phyloP scores from a whole-genome alignment of 2,113 vertebrate genomes.

The Fukomys damarensis region DNA sequence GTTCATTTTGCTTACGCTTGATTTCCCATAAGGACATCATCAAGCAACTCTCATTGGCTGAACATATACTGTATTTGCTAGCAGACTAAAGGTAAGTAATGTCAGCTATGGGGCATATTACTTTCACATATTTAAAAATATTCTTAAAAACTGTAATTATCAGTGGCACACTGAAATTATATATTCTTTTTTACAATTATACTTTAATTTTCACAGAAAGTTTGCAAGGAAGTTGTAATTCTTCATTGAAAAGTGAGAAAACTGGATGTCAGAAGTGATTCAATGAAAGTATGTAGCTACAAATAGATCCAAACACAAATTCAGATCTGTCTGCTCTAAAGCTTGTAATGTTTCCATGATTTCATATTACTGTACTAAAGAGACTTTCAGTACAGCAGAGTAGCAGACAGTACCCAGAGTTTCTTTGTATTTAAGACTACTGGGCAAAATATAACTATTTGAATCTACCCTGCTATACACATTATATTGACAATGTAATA shows the following conservation, averaged over 20 bases:
- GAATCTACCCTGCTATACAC: not conserved
- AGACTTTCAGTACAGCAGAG: not conserved
- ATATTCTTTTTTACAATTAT: not conserved
- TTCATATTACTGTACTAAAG: not conserved
- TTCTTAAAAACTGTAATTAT: not conserved
- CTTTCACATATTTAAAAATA: not conserved
- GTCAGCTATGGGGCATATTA: not conserved
- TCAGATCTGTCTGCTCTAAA: not conserved
- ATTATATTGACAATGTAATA: constrained; percentile 1
- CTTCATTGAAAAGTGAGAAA: not conserved
- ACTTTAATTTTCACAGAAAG: not conserved
- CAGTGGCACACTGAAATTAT: not conserved
- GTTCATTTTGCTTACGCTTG: not conserved
- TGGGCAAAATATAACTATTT: not conserved
- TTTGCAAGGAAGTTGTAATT: not conserved
- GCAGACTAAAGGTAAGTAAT: not conserved
- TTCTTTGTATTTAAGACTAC: not conserved
- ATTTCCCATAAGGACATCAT: not conserved
- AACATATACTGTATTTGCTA: not conserved
- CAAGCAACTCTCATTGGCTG: not conserved
- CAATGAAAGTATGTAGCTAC: not conserved
- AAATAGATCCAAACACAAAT: not conserved
- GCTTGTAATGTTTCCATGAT: not conserved
- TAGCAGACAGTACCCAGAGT: not conserved
- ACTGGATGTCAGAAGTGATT: not conserved